These are phyloP conservation scores for Pseudococcus longispinus DNA, from an alignment of 2,888 invertebrate genomes.

Conservation along the genomic window DNA sequence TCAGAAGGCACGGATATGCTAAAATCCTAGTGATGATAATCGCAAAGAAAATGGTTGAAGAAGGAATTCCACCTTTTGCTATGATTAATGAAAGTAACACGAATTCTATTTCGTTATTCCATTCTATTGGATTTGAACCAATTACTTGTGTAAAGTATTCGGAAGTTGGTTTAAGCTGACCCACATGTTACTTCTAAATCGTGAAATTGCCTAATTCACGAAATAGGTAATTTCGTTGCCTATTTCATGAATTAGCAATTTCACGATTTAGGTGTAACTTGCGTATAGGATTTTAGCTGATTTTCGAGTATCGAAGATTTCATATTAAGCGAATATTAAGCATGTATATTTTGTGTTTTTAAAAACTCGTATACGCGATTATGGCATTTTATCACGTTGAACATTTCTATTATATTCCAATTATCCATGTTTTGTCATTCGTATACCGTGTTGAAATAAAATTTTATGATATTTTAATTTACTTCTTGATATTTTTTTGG, in stretches of 20 bases:
- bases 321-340: background rate
- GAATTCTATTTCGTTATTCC: conserved; percentile 32
- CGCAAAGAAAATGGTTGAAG: background rate
- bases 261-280: too few species aligned
- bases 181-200: too few species aligned
- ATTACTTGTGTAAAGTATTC: conserved; percentile 1
- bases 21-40: conserved; percentile 10
- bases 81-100: background rate
- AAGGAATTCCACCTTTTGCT: background rate
- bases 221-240: too few species aligned
- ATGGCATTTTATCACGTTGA: background rate
- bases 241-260: too few species aligned
- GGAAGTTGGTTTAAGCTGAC: background rate
- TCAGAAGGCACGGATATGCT: conserved; percentile 16
- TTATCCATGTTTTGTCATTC: conserved; percentile 36
- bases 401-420: conserved; percentile 14
- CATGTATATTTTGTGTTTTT: conserved; percentile 12
- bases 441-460: conserved; percentile 36
- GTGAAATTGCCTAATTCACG: too few species aligned
- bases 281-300: too few species aligned
- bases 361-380: conserved; percentile 9
- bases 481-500: background rate
- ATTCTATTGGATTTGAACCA: conserved; percentile 22
- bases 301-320: too few species aligned
- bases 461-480: background rate